These are phyloP conservation scores for Rhyacichthys aspro DNA, from an alignment of 2,797 vertebrate genomes.

Conservation along the genomic window DNA sequence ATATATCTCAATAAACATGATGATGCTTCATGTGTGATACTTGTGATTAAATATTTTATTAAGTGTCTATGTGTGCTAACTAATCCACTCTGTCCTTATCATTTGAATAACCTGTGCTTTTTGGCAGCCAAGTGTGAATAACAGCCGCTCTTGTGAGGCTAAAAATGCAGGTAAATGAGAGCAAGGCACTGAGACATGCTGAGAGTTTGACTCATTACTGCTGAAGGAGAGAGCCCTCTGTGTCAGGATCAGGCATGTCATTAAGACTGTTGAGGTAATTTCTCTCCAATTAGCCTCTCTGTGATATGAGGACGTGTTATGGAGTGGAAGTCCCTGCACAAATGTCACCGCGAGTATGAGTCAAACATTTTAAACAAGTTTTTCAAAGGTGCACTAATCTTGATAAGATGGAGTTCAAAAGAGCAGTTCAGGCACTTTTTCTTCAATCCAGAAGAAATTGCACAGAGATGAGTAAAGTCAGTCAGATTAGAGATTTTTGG, in stretches of 20 bases:
- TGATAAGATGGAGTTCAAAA: background rate
- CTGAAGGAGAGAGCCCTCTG: constrained; percentile 52
- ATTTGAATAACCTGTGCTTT: constrained; percentile 5
- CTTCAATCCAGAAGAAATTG: background rate
- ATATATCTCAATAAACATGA: no score
- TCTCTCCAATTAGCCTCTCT: constrained; percentile 68
- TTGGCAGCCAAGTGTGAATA: constrained; percentile 5
- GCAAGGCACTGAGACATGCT: constrained; percentile 33
- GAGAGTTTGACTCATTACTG: constrained; percentile 60
- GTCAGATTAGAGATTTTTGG: background rate
- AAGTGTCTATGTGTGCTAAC: background rate
- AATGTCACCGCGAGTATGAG: constrained; percentile 20
- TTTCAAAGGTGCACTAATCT: constrained; percentile 1
- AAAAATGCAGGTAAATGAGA: constrained; percentile 49
- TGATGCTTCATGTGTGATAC: no score
- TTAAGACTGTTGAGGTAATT: constrained; percentile 75
- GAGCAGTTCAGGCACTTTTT: background rate
- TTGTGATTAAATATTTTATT: no score
- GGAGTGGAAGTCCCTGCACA: constrained; percentile 36
- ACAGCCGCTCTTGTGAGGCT: constrained; percentile 14
- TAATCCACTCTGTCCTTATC: constrained; percentile 6
- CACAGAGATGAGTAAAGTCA: background rate
- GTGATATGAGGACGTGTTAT: constrained; percentile 67
- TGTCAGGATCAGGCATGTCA: constrained; percentile 57
- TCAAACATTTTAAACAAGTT: constrained; percentile 1